Evolutionary conservation across 2,797 vertebrate species (phyloP).

Genomic region (Anableps anableps): DNA sequence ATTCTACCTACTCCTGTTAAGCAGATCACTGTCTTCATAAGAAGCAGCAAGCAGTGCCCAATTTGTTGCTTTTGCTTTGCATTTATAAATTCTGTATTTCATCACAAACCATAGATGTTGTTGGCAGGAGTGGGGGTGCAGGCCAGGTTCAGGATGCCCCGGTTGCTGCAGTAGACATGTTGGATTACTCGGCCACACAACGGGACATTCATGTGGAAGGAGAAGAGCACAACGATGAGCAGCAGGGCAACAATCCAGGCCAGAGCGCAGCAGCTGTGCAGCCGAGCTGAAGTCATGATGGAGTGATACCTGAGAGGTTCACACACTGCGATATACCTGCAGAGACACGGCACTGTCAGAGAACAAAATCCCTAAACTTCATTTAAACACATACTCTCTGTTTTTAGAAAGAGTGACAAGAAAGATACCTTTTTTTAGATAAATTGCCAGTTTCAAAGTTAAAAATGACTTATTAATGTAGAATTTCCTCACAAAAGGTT

Average conservation of each 20-base stretch:
- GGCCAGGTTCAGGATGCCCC: slow-evolving; percentile 53
- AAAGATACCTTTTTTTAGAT: too few relatives aligned
- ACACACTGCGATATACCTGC: slow-evolving; percentile 69
- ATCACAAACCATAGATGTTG: slow-evolving; percentile 59
- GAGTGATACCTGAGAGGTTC: slow-evolving; percentile 62
- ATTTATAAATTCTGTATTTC: too few relatives aligned
- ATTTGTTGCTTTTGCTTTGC: not conserved
- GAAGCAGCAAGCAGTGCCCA: too few relatives aligned
- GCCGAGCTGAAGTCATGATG: slow-evolving; percentile 60
- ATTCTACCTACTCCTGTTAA: too few relatives aligned
- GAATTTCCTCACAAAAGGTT: too few relatives aligned
- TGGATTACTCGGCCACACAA: slow-evolving; percentile 54
- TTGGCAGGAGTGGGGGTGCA: slow-evolving; percentile 48
- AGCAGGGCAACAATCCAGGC: slow-evolving; percentile 56
- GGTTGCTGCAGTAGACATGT: slow-evolving; percentile 68
- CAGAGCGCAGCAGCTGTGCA: slow-evolving; percentile 48
- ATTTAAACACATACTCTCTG: too few relatives aligned
- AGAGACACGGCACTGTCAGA: too few relatives aligned
- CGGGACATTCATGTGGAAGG: slow-evolving; percentile 40
- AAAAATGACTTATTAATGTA: too few relatives aligned
- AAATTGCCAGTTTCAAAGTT: too few relatives aligned
- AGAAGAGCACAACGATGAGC: slow-evolving; percentile 52
- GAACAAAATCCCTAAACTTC: too few relatives aligned
- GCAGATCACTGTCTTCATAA: too few relatives aligned
- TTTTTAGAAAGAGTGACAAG: too few relatives aligned